Evolutionary conservation across 2,888 invertebrate species (phyloP).

Genomic region (Ethmia dodecea): DNA sequence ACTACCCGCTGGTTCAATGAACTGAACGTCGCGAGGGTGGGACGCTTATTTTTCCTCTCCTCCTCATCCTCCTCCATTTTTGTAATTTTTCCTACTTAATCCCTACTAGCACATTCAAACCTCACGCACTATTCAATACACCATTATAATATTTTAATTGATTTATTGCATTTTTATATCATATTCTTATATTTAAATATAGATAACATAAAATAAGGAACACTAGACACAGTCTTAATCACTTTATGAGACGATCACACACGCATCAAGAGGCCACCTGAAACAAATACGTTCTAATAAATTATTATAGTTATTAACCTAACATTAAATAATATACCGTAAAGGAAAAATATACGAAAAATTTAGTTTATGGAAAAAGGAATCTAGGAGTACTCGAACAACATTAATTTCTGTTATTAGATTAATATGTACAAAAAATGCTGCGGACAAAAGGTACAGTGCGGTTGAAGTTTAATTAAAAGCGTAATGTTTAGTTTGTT

Average conservation of each 20-base stretch:
- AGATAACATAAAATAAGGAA: conserved; percentile 61
- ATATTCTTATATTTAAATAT: conserved; percentile 36
- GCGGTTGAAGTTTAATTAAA: no score
- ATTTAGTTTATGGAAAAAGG: conserved; percentile 1
- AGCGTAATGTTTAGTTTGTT: no score
- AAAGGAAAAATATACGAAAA: not conserved
- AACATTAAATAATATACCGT: no score
- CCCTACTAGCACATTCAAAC: conserved; percentile 34
- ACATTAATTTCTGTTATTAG: not conserved
- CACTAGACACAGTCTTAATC: conserved; percentile 76
- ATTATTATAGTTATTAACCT: not conserved
- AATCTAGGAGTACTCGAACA: conserved; percentile 14
- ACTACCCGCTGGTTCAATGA: conserved; percentile 53
- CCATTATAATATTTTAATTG: conserved; percentile 49
- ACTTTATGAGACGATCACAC: conserved; percentile 66
- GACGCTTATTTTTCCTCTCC: conserved; percentile 50
- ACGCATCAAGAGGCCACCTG: conserved; percentile 59
- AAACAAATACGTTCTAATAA: conserved; percentile 45
- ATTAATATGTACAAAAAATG: no score
- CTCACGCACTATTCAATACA: conserved; percentile 59
- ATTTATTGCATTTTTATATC: conserved; percentile 54
- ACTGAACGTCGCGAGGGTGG: conserved; percentile 55
- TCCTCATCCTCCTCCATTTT: conserved; percentile 69
- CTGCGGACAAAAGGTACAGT: no score
- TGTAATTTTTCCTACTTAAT: conserved; percentile 21